A percentile compares a stretch with the other conserved stretches of the same genome.
phyloP scores from a whole-genome alignment of 2,113 vertebrate genomes.

The Picathartes gymnocephalus region DNA sequence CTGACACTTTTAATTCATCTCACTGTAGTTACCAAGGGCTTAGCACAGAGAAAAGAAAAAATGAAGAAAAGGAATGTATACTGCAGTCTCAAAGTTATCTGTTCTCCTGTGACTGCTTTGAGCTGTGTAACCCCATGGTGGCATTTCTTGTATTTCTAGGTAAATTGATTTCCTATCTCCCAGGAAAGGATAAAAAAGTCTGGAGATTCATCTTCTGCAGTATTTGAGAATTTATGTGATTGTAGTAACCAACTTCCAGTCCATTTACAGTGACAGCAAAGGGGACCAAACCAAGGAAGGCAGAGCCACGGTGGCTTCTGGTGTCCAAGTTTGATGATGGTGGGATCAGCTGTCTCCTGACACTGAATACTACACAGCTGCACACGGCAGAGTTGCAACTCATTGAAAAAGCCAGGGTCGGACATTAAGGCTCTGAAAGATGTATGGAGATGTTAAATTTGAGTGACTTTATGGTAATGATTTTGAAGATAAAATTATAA shows the following conservation, averaged over 20 bases:
- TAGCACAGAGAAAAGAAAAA: background rate
- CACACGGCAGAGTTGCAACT: background rate
- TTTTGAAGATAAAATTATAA: background rate
- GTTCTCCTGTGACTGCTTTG: background rate
- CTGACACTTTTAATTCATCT: constrained; percentile 52
- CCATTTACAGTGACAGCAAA: background rate
- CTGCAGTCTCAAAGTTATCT: background rate
- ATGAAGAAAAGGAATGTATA: background rate
- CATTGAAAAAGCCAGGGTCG: background rate
- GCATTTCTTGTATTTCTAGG: background rate
- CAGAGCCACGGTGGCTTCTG: background rate
- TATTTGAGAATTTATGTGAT: background rate
- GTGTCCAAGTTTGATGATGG: background rate
- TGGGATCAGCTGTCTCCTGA: background rate
- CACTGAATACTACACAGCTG: background rate
- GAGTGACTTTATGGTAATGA: background rate
- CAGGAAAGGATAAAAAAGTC: background rate
- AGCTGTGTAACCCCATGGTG: background rate
- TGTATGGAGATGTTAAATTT: background rate
- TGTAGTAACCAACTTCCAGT: background rate
- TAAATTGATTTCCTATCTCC: background rate
- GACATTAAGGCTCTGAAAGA: background rate
- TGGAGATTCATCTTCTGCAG: background rate
- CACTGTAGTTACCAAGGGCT: background rate
- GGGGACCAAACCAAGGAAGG: accelerated